A percentile compares a stretch with the other conserved stretches of the same genome.
phyloP scores from a whole-genome alignment of 2,113 vertebrate genomes.

The Notiomystis cincta region DNA sequence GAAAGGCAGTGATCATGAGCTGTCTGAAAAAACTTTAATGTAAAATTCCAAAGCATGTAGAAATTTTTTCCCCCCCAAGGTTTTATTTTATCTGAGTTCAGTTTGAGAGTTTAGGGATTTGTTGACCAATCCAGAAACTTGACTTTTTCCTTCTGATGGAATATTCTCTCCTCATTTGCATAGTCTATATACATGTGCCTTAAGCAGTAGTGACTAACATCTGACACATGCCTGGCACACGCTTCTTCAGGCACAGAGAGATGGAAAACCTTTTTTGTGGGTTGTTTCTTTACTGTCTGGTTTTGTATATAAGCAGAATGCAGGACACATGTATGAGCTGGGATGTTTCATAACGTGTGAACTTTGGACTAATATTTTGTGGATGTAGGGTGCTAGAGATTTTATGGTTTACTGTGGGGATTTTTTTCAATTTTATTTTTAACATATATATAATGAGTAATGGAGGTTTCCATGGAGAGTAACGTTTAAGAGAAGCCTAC shows the following conservation, averaged over 20 bases:
- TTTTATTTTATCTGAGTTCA: neutral
- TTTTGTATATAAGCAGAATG: neutral
- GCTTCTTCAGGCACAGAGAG: neutral
- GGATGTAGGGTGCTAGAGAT: neutral
- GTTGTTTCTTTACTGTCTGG: neutral
- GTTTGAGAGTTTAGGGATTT: neutral
- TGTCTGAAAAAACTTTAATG: neutral
- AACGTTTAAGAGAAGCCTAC: neutral
- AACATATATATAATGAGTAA: neutral
- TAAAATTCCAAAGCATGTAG: neutral
- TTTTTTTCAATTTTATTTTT: neutral
- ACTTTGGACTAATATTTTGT: neutral
- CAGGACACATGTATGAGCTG: neutral
- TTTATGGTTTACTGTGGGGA: rapidly evolving
- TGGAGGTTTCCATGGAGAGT: neutral
- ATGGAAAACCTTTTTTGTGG: neutral
- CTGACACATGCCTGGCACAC: neutral
- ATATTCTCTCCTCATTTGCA: neutral
- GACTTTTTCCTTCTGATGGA: neutral
- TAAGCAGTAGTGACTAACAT: neutral
- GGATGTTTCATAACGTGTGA: neutral
- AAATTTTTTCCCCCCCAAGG: neutral
- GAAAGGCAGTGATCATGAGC: neutral
- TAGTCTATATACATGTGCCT: neutral
- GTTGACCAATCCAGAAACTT: neutral